Base-by-base conservation (phyloP, 2,888 invertebrate species). In the Abrostola tripartita region DNA sequence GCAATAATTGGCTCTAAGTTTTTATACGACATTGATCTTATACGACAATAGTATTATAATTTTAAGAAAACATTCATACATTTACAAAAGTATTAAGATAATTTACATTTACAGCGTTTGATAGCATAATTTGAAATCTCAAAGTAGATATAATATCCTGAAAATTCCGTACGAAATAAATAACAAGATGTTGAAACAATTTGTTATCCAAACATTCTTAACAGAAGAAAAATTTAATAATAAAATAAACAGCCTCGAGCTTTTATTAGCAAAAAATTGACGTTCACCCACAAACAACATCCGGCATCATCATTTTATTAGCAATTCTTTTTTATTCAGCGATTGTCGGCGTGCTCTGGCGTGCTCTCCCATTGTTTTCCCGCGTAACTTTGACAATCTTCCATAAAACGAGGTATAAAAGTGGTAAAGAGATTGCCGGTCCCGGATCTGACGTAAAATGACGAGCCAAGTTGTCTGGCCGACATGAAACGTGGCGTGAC, bases 371-470 rank as follows among this genome's bases (percentile, higher is more conserved):
- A 84, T 83, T 84, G 81, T 83, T 83, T 83, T 78, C 76, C 64
- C 74, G 79, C 77, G 80, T 76, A 81, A 82, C 82, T 84, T 84
- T 81, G 81, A 79, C 83, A 85, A 82, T 84, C 80, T 84, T 81
- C 73, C 70, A 75, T 84, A 82, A 82, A 85, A 84, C 76, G 75
- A 78, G 65, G 78, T 81, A 83, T 82, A 83, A 86, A 87, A 82
- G 76, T 76, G 71, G 72, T 68, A 73, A 81, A 78, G 75, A 78
- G 67, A 70, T 78, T 66, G 72, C 57, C 66, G 60, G 56, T 66
- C 68, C 69, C 70, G 70, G 74, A 81, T 74, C 71, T 76, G 76
- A 79, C 81, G 79, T 78, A 61, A 76, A 82, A 81, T 83, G 85
- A 84, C 84, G 82, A 83, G 81, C 80, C 72, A 79, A 81, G 80